These are phyloP conservation scores for Pterocles gutturalis DNA, from an alignment of 2,113 vertebrate genomes.

Conservation along the genomic window DNA sequence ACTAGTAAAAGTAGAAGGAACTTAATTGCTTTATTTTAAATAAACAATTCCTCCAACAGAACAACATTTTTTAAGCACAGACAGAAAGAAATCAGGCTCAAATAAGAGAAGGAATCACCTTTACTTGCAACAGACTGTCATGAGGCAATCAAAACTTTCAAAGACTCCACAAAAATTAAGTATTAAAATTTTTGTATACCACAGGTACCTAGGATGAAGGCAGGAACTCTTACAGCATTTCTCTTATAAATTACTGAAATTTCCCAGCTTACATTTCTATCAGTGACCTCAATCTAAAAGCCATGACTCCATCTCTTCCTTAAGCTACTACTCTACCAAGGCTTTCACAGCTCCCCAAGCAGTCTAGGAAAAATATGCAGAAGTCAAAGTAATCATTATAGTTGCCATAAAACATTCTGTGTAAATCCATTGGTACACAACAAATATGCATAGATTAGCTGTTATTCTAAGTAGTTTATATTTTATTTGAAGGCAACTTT, in stretches of 20 bases:
- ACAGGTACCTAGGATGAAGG: background rate
- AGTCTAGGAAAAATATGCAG: slow-evolving; percentile 34
- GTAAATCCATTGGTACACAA: background rate
- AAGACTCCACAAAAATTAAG: background rate
- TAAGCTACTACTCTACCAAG: background rate
- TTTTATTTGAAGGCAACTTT: slow-evolving; percentile 18
- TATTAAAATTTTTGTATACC: background rate
- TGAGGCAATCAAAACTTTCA: background rate
- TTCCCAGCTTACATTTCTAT: background rate
- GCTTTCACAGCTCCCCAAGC: background rate
- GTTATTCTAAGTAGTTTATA: background rate
- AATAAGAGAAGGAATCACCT: background rate
- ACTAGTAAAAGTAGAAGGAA: background rate
- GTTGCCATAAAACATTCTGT: background rate
- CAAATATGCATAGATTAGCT: slow-evolving; percentile 9
- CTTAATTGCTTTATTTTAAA: background rate
- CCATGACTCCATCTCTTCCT: background rate
- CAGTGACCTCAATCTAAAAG: background rate
- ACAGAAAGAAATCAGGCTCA: background rate
- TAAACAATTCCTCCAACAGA: background rate
- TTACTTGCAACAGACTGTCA: background rate
- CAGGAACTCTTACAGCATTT: background rate
- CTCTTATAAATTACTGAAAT: background rate
- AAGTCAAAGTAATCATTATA: slow-evolving; percentile 25
- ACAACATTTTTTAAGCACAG: background rate